These are phyloP conservation scores for Picus viridis DNA, from an alignment of 2,797 vertebrate genomes.

Conservation along the genomic window DNA sequence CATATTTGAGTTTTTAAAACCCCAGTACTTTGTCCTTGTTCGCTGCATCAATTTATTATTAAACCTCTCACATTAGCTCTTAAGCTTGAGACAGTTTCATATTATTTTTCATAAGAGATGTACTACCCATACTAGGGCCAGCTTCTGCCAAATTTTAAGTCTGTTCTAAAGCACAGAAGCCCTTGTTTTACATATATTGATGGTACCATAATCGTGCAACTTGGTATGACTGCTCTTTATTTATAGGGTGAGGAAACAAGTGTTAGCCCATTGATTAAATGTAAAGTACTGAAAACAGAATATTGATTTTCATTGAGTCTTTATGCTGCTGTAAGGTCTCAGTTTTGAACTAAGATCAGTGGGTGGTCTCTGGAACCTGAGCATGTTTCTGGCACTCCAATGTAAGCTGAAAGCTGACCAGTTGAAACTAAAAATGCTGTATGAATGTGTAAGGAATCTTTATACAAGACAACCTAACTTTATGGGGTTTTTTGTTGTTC, in stretches of 20 bases:
- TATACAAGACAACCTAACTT: neutral
- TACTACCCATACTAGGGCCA: neutral
- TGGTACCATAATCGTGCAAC: neutral
- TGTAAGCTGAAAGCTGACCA: neutral
- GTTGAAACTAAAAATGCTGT: neutral
- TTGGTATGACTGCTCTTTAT: constrained; percentile 14
- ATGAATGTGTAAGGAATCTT: neutral
- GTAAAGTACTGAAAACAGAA: constrained; percentile 27
- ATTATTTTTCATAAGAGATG: neutral
- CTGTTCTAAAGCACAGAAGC: neutral
- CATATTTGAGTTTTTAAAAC: constrained; percentile 44
- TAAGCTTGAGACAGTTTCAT: neutral
- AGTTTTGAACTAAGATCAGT: neutral
- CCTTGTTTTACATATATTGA: neutral
- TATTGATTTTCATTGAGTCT: constrained; percentile 42
- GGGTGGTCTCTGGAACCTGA: neutral
- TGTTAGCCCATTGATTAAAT: constrained; percentile 30
- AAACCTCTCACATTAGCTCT: neutral
- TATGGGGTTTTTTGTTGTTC: too few species aligned
- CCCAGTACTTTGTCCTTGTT: constrained; percentile 12
- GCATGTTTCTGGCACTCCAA: neutral
- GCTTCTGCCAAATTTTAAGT: neutral
- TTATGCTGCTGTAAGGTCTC: constrained; percentile 3
- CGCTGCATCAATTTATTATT: constrained; percentile 34
- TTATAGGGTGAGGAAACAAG: constrained; percentile 11